Conservation (phyloP, 2,888 invertebrate species). For the Agrilus biguttatus region DNA sequence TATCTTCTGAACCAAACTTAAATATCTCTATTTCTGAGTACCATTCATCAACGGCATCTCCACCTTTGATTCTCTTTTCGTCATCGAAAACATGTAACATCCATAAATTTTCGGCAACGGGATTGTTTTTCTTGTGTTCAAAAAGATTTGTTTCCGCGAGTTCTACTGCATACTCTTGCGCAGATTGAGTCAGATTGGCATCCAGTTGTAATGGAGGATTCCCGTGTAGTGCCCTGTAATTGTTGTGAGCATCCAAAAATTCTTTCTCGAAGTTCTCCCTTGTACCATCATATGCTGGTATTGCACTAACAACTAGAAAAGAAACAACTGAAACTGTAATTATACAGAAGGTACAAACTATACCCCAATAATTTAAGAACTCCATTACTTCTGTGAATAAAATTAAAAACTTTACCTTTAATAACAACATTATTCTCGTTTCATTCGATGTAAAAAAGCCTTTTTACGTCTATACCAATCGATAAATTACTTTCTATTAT, state of each 20-base stretch:
- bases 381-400: too few relatives aligned
- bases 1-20: conserved; percentile 47
- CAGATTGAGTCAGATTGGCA: conserved; percentile 48
- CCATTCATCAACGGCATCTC: conserved; percentile 67
- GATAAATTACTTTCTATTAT: too few relatives aligned
- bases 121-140: conserved; percentile 60
- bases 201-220: conserved; percentile 50
- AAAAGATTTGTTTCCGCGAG: conserved; percentile 50
- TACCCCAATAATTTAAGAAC: too few relatives aligned
- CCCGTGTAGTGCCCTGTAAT: conserved; percentile 53
- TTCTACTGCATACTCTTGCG: conserved; percentile 58
- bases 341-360: too few relatives aligned
- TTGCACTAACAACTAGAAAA: too few relatives aligned
- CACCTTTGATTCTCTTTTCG: conserved; percentile 47
- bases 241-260: conserved; percentile 62
- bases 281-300: conserved; percentile 8
- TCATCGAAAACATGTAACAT: conserved; percentile 61
- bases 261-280: conserved; percentile 47
- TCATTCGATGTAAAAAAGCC: too few relatives aligned
- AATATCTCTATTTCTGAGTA: conserved; percentile 51
- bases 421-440: too few relatives aligned
- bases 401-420: too few relatives aligned
- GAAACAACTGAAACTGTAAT: too few relatives aligned
- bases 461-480: too few relatives aligned
- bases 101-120: conserved; percentile 75